These are phyloP conservation scores for Zelostemma sp. DNA, from an alignment of 1,140 invertebrate genomes.

Conservation along the genomic window DNA sequence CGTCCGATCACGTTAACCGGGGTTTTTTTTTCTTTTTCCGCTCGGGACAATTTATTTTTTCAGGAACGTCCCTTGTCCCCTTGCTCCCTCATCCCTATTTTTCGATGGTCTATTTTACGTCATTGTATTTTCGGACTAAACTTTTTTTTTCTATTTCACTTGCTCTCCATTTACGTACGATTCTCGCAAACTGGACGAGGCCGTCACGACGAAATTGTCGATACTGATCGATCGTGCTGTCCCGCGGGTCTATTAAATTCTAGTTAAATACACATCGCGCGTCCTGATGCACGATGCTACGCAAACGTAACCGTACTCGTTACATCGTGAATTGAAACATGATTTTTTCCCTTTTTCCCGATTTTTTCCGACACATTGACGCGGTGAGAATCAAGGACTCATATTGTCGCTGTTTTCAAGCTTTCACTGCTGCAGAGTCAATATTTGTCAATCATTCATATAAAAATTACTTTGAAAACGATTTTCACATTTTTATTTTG, in stretches of 20 bases:
- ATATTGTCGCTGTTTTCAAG: too few species aligned
- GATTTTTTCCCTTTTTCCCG: constrained; percentile 52
- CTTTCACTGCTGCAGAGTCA: too few species aligned
- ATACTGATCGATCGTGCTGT: constrained; percentile 61
- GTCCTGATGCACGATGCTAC: constrained; percentile 52
- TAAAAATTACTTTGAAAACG: too few species aligned
- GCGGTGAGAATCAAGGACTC: too few species aligned
- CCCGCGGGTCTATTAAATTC: constrained; percentile 65
- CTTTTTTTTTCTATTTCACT: constrained; percentile 39
- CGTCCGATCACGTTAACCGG: neutral
- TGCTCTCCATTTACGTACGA: constrained; percentile 17
- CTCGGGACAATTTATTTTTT: neutral
- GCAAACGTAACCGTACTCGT: constrained; percentile 44
- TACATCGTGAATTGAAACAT: constrained; percentile 62
- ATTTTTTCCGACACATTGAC: neutral
- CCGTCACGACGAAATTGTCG: constrained; percentile 60
- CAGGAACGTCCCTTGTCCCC: neutral
- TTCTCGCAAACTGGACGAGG: constrained; percentile 27
- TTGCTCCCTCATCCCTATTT: neutral
- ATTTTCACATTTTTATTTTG: too few species aligned
- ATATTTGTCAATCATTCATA: too few species aligned
- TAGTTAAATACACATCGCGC: constrained; percentile 64
- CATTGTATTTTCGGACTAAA: constrained; percentile 27
- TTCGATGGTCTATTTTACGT: constrained; percentile 6
- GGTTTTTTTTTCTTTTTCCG: neutral